Evolutionary conservation across 2,888 invertebrate genomes (phyloP), one percentile per base, ranked within the genome.

Genomic region (Pammene aurita): DNA sequence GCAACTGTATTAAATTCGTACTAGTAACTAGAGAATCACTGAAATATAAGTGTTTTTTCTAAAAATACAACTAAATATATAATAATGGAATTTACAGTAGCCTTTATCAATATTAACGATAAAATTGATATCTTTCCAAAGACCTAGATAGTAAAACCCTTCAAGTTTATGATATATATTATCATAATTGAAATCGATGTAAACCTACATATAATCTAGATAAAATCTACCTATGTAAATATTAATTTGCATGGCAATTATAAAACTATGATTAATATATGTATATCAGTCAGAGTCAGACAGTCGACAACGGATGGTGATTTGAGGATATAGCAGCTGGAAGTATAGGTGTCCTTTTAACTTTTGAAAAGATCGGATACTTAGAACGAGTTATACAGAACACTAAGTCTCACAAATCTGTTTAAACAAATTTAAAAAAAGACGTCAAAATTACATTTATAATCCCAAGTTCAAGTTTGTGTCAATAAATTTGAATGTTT

Each of bases 401-500:
- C 38, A 1, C 38, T 7, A 38, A 7, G 38, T 38, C 38, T 38
- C 7, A 38, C 0, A 38, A 1, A 38, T 9, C 7, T 9, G n/a
- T 9, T 38, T 9, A 38, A 38, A 38, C 2, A 26, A 26, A n/a
- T n/a, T n/a, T n/a, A n/a, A 5, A 6, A 50, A 16, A 7, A 18
- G 38, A 18, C 11, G 13, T 50, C 18, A 13, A 14, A 35, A 60
- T 34, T 60, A 34, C 2, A 6, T 38, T 38, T 38, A 38, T 9
- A 9, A 38, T 9, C 38, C 34, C 18, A 34, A 67, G 60, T 67
- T 54, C 60, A 54, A 67, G 46, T 54, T n/a, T 13, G 38, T 34
- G 56, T 13, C 42, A 46, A 65, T 65, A 54, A 48, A 56, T 56
- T 46, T 56, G 18, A 48, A 50, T 68, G 63, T 58, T 63, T 58